Percentiles rank a stretch among this genome's conserved stretches.
These are phyloP conservation scores for Tenualosa ilisha DNA, from an alignment of 2,797 vertebrate genomes.

Conservation along the genomic window DNA sequence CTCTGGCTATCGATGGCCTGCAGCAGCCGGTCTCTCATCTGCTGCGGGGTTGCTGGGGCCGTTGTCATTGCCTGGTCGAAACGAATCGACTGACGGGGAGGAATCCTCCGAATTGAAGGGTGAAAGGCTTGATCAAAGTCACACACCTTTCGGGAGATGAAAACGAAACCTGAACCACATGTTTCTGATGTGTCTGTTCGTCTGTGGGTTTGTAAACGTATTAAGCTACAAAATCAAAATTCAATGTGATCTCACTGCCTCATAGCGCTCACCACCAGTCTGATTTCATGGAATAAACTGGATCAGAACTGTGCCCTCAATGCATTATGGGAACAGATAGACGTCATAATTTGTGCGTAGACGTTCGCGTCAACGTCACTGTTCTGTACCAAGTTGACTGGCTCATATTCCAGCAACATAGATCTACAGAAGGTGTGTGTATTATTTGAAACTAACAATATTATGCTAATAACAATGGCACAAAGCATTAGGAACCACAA, in stretches of 20 bases:
- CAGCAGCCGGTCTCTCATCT: constrained; percentile 99
- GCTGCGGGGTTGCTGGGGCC: constrained; percentile 97
- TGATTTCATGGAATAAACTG: constrained; percentile 60
- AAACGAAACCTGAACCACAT: constrained; percentile 69
- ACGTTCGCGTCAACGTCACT: background rate
- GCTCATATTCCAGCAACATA: too few relatives aligned
- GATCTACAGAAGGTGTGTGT: too few relatives aligned
- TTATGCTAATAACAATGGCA: too few relatives aligned
- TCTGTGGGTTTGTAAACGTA: constrained; percentile 53
- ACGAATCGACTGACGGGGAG: constrained; percentile 82
- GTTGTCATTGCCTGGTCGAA: constrained; percentile 95
- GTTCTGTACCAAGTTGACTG: too few relatives aligned
- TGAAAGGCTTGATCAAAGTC: constrained; percentile 64
- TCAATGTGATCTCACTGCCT: constrained; percentile 56
- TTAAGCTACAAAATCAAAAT: constrained; percentile 42
- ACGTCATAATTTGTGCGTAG: constrained; percentile 45
- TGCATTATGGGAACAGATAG: constrained; percentile 56
- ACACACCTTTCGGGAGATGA: constrained; percentile 66
- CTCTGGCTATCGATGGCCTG: constrained; percentile 96
- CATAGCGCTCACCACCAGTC: constrained; percentile 58
- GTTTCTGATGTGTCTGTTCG: constrained; percentile 61
- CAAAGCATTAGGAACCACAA: too few relatives aligned
- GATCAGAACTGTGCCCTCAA: constrained; percentile 46
- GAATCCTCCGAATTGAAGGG: constrained; percentile 78
- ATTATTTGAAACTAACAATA: too few relatives aligned